Conservation (phyloP, 1,140 invertebrate species). For the Orussus abietinus region DNA sequence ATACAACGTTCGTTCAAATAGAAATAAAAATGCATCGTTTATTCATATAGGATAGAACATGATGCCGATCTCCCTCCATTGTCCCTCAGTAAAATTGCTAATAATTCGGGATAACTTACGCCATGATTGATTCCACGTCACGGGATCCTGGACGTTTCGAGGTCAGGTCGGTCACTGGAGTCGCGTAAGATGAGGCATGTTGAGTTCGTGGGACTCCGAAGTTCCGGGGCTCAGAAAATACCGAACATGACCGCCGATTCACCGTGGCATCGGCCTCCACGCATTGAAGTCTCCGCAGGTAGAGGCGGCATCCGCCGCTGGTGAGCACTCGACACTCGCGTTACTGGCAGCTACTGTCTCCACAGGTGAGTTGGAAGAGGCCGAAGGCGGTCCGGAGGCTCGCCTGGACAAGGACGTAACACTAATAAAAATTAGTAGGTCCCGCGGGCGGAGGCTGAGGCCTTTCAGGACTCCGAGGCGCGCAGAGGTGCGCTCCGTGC, state of each 20-base stretch:
- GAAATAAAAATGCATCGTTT: conserved; percentile 11
- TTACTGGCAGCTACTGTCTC: conserved; percentile 16
- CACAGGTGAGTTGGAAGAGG: conserved; percentile 17
- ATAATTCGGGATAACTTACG: conserved; percentile 8
- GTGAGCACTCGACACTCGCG: too few relatives aligned
- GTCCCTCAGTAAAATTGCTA: conserved; percentile 17
- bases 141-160: conserved; percentile 24
- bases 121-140: conserved; percentile 15
- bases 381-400: neutral
- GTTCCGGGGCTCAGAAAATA: conserved; percentile 13
- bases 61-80: conserved; percentile 6
- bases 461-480: conserved; percentile 10
- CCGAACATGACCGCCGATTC: too few relatives aligned
- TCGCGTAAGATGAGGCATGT: conserved; percentile 4
- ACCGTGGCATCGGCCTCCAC: too few relatives aligned
- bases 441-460: conserved; percentile 14
- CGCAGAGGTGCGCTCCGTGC: conserved; percentile 21
- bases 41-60: conserved; percentile 1
- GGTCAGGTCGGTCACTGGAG: conserved; percentile 29
- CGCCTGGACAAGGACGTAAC: conserved; percentile 13
- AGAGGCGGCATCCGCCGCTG: too few relatives aligned
- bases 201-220: conserved; percentile 11
- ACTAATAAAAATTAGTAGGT: conserved; percentile 21
- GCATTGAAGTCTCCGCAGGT: too few relatives aligned
- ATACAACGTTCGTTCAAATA: conserved; percentile 11